Evolutionary conservation across 1,140 invertebrate species (phyloP), one percentile per base, ranked within the genome.

Genomic region (Phocides pigmalion): DNA sequence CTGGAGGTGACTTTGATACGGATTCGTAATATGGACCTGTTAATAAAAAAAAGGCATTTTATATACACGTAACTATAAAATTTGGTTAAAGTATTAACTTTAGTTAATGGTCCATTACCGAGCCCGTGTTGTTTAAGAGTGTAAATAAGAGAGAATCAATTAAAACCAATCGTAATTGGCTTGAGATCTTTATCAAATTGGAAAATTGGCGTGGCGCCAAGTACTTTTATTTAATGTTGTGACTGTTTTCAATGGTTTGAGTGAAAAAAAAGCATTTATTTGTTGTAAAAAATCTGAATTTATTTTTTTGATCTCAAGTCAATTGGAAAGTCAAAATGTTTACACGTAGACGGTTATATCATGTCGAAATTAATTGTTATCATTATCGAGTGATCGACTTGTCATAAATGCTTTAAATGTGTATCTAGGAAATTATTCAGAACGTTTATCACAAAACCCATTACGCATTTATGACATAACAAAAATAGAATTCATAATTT

Each of bases 21-120:
- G 16, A 46, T 59, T 47, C 17, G 28, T 59, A 37, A 37, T 35
- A 35, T 28, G 50, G 32, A 53, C 28, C 16, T n/a, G 17, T 35
- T 19, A 25, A 28, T 49, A 25, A 5, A 11, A 32, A 32, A 32
- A 32, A 32, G 9, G 28, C n/a, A 11, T 39, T 39, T 39, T 39
- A 39, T 14, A 14, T 39, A 39, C 14, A 4, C 35, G 3, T 39
- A 35, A 35, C 0, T 35, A 35, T 2, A 8, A 2, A 35, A 35
- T 35, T 11, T 1, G 32, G 32, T 35, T 11, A n/a, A 35, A 14
- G 35, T 14, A 5, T n/a, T n/a, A n/a, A n/a, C n/a, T n/a, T n/a
- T n/a, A n/a, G n/a, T n/a, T n/a, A n/a, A n/a, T 6, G 41, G 6
- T 42, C 41, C 16, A 42, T 42, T 19, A 42, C 8, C 41, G 41